Conservation (phyloP, 2,113 vertebrate genomes). For the Chaetops frenatus region DNA sequence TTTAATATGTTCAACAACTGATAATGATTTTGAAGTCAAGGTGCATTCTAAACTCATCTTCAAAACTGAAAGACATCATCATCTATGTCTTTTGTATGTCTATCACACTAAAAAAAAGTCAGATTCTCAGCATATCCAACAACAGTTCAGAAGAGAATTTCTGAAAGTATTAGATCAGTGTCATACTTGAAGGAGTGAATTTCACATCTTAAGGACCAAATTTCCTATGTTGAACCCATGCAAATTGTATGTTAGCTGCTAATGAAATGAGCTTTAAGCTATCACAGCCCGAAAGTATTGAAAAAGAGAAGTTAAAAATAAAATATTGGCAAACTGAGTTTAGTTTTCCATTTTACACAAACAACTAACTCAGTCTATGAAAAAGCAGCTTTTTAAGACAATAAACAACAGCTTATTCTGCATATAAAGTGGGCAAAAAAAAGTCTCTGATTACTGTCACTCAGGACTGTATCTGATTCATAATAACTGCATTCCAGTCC, state of each 20-base stretch:
- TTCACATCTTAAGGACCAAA: neutral
- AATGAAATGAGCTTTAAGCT: neutral
- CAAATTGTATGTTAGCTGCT: neutral
- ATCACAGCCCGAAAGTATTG: neutral
- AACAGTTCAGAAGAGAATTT: neutral
- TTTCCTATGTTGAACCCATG: neutral
- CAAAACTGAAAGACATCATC: neutral
- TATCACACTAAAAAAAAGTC: neutral
- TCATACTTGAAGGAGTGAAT: neutral
- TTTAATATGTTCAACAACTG: neutral
- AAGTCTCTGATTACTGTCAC: neutral
- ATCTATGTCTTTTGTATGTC: fast-evolving
- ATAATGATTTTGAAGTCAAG: neutral
- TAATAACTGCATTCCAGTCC: neutral
- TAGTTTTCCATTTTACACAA: neutral
- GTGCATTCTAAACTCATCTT: neutral
- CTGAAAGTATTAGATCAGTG: neutral
- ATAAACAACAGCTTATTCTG: neutral
- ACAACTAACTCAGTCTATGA: neutral
- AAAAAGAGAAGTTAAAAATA: neutral
- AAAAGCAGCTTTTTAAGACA: neutral
- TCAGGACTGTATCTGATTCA: neutral
- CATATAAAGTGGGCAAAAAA: neutral
- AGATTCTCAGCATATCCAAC: neutral
- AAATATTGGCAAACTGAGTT: neutral